Conservation (phyloP, 2,797 vertebrate genomes). For the Macropus fuliginosus region DNA sequence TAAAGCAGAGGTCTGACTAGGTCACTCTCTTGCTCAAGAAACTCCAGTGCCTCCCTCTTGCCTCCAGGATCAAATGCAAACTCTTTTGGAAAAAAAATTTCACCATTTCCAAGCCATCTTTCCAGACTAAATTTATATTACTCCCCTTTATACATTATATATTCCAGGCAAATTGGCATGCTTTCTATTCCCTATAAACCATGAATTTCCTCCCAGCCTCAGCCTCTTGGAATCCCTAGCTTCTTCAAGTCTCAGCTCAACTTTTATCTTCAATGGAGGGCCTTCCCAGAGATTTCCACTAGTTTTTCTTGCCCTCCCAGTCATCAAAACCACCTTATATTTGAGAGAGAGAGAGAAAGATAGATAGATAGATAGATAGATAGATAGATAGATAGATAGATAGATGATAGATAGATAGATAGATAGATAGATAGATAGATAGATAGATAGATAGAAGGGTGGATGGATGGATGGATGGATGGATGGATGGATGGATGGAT, state of each 20-base stretch:
- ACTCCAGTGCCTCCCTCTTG: not conserved
- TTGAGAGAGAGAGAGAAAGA: not conserved
- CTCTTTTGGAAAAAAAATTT: not conserved
- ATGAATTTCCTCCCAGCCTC: not conserved
- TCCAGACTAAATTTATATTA: not conserved
- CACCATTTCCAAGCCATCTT: not conserved
- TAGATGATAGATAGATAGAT: no score
- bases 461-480: no score
- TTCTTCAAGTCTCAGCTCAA: not conserved
- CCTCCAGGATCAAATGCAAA: not conserved
- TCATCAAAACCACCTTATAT: not conserved
- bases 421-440: not conserved
- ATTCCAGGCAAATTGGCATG: not conserved
- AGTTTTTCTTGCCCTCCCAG: not conserved
- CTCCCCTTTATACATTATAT: not conserved
- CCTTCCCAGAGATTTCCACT: not conserved
- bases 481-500: no score
- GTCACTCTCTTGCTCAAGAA: not conserved
- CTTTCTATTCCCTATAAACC: not conserved
- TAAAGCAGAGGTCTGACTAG: not conserved
- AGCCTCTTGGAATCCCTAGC: not conserved
- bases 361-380: no score
- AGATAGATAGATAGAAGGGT: no score
- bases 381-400: not conserved
- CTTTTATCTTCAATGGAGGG: not conserved